Base-by-base conservation (phyloP, 1,140 invertebrate genomes). In the Temnothorax curvispinosus region DNA sequence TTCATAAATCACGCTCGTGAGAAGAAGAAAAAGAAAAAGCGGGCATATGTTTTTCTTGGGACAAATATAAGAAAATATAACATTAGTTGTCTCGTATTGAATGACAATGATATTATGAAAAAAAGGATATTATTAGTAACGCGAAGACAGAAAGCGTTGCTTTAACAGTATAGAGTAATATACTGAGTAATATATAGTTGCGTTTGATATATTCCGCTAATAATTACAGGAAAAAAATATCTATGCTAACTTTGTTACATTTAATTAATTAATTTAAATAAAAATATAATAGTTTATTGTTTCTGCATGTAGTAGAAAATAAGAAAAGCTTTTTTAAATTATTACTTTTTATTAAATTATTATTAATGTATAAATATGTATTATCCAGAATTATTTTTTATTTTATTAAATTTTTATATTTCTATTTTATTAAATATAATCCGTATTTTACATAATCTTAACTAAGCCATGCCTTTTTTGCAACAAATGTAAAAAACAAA, bases 1-100 rank as follows among this genome's bases (percentile, higher is more conserved):
- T 81, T 86, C 64, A 86, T 86, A 86, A 81, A 86, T 86, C 64
- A 81, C n/a, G 18, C 32, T 58, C 2, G 13, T 41, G 76, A 58
- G 52, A 44, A 86, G n/a, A 27, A 35, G 27, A 21, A 7, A 62
- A 38, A 41, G 47, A 54, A 54, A n/a, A 27, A 81, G 35, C 8
- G 8, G 8, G 9, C 32, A 56, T 65, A 56, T 65, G 47, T 69
- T 81, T 81, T 71, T 58, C 65, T 44, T 72, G 5, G 11, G 3
- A 56, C n/a, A 65, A 44, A 52, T 78, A 50, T 50, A n/a, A 65
- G 27, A 35, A 15, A 35, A 21, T 47, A 38, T 58, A 75, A 75
- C n/a, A 44, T 82, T 32, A n/a, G 50, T 72, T 72, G 35, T 44
- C 9, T 47, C 5, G 47, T 62, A 71, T 58, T 11, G n/a, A 58